phyloP scores from a whole-genome alignment of 2,888 invertebrate genomes.

The Automeris io region DNA sequence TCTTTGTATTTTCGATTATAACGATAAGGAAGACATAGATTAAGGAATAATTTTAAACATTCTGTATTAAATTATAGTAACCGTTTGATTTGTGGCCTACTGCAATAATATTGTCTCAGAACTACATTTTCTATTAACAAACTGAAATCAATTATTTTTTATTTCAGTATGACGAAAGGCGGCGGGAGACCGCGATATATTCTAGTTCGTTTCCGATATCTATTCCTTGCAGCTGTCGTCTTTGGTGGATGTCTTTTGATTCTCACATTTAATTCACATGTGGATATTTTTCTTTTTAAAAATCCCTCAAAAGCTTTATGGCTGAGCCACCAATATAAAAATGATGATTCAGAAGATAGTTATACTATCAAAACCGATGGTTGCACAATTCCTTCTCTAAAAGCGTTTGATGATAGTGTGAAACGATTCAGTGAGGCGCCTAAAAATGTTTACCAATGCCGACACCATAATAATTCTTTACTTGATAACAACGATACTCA shows the following conservation, averaged over 20 bases:
- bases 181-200: constrained; percentile 26
- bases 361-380: constrained; percentile 80
- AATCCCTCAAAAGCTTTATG: constrained; percentile 27
- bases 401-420: constrained; percentile 77
- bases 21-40: too few relatives aligned
- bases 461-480: constrained; percentile 66
- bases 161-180: constrained; percentile 54
- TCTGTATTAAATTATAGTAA: too few relatives aligned
- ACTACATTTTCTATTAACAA: not conserved
- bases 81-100: too few relatives aligned
- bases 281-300: constrained; percentile 39
- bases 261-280: constrained; percentile 45
- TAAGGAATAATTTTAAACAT: too few relatives aligned
- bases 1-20: too few relatives aligned
- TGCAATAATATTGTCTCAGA: too few relatives aligned
- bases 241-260: constrained; percentile 53
- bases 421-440: constrained; percentile 71
- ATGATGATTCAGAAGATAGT: constrained; percentile 30
- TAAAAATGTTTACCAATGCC: constrained; percentile 66
- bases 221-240: constrained; percentile 47
- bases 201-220: constrained; percentile 45
- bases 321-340: constrained; percentile 26
- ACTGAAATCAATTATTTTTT: too few relatives aligned
- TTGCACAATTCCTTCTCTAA: constrained; percentile 81
- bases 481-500: constrained; percentile 77